These are phyloP conservation scores for Anoncus sp. DNA, from an alignment of 2,888 invertebrate species.

Conservation along the genomic window DNA sequence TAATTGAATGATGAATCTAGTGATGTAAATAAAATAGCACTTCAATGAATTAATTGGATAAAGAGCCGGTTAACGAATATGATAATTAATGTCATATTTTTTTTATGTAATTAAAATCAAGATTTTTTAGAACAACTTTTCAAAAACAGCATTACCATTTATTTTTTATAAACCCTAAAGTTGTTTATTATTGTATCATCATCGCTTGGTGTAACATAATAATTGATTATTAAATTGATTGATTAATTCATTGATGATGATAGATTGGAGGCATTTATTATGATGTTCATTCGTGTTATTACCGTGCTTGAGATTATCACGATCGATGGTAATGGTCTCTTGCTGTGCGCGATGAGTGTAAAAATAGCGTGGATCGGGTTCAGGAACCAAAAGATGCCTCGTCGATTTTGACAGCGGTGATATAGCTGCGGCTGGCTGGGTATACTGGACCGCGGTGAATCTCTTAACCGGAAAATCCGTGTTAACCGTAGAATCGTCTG, in stretches of 20 bases:
- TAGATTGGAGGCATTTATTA: slow-evolving; percentile 6
- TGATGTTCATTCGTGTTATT: slow-evolving; percentile 63
- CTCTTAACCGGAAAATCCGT: slow-evolving; percentile 91
- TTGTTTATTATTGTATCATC: too few species aligned
- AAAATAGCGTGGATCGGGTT: slow-evolving; percentile 87
- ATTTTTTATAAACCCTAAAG: too few species aligned
- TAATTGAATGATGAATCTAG: too few species aligned
- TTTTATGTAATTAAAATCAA: not conserved
- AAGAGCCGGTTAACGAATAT: not conserved
- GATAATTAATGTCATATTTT: too few species aligned
- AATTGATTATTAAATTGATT: not conserved
- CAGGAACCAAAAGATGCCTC: slow-evolving; percentile 89
- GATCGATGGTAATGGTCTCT: slow-evolving; percentile 81
- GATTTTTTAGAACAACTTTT: too few species aligned
- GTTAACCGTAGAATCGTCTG: slow-evolving; percentile 88
- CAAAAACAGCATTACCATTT: too few species aligned
- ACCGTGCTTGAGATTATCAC: slow-evolving; percentile 82
- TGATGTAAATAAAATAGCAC: too few species aligned
- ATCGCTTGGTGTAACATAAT: too few species aligned
- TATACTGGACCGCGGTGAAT: slow-evolving; percentile 91
- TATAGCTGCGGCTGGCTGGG: slow-evolving; percentile 90
- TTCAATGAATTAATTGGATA: not conserved
- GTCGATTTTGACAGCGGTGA: slow-evolving; percentile 92
- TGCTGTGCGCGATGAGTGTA: slow-evolving; percentile 85
- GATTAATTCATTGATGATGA: slow-evolving; percentile 16